Evolutionary conservation across 2,113 vertebrate genomes (phyloP), one percentile per base, ranked within the genome.

Genomic region (Ceratotherium simum): DNA sequence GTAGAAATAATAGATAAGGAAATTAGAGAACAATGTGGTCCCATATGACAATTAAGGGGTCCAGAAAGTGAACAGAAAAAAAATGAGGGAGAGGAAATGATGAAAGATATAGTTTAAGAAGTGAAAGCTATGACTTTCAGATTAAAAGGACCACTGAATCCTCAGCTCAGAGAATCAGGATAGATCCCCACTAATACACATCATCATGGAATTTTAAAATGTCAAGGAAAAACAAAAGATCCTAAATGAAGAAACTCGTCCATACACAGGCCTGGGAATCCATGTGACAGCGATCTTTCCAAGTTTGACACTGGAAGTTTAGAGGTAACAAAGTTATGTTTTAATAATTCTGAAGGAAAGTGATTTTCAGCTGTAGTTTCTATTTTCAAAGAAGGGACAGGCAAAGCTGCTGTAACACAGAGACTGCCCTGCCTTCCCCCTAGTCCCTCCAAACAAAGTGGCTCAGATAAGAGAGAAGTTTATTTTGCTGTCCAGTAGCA

Each of bases 321-420:
- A 69, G 81, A 75, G 73, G n/a, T 2, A 46, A 73, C 12, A 73
- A n/a, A 48, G 54, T 64, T 93, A 39, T 14, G 13, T 6, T 67
- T 93, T 81, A 25, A 90, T 80, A 67, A 39, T 64, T 78, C 12
- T 92, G 39, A 80, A 84, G 27, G 27, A 86, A 60, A 73, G 46
- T 48, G 5, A 56, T 51, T 69, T 82, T 94, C 70, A 51, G 6
- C 5, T 64, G 14, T 33, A 16, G 64, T 64, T 88, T 94, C 73
- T 65, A 13, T 20, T 76, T 46, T 83, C 33, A 48, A 33, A n/a
- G 46, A 48, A 11, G 36, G 13, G 33, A 62, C 10, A 84, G 33
- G 1, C n/a, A 90, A 92, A 84, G 29, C 21, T 85, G 29, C 17
- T 64, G 1, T 27, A 42, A 42, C 21, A 14, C 8, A 80, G 73